Percentiles rank a stretch among this genome's conserved stretches.
phyloP scores from a whole-genome alignment of 92 coral and sea anemone genomes.

The Pocillopora meandrina region DNA sequence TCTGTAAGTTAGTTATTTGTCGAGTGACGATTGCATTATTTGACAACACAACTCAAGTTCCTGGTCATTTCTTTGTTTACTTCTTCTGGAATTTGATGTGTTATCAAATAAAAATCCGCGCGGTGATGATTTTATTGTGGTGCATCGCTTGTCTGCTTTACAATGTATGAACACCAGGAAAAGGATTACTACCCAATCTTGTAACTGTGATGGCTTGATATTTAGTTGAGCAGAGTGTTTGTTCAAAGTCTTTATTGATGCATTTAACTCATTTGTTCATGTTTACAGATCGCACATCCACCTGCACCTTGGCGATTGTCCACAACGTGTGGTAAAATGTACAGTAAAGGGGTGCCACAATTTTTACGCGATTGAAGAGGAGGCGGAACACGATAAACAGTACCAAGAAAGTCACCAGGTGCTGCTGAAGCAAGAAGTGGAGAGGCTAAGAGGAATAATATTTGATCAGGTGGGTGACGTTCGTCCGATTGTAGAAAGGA shows the following conservation, averaged over 20 bases:
- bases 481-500: not conserved
- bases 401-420: conserved; percentile 19
- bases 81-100: too few relatives aligned
- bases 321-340: conserved; percentile 9
- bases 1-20: too few relatives aligned
- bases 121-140: too few relatives aligned
- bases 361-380: conserved; percentile 2
- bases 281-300: not conserved
- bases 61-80: too few relatives aligned
- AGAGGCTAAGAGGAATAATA: not conserved
- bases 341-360: conserved; percentile 6
- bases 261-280: too few relatives aligned
- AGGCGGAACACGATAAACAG: not conserved
- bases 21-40: too few relatives aligned
- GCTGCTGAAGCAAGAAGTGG: conserved; percentile 11
- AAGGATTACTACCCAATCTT: too few relatives aligned
- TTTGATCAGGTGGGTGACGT: not conserved
- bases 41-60: too few relatives aligned
- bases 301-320: conserved; percentile 16
- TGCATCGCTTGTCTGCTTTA: not conserved
- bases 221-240: too few relatives aligned
- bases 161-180: not conserved
- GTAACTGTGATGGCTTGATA: not conserved
- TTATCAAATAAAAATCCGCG: too few relatives aligned
- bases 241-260: too few relatives aligned